Percentiles rank a stretch among this genome's conserved stretches.
These are phyloP conservation scores for Hyperopisus bebe DNA, from an alignment of 2,113 vertebrate species.

Conservation along the genomic window DNA sequence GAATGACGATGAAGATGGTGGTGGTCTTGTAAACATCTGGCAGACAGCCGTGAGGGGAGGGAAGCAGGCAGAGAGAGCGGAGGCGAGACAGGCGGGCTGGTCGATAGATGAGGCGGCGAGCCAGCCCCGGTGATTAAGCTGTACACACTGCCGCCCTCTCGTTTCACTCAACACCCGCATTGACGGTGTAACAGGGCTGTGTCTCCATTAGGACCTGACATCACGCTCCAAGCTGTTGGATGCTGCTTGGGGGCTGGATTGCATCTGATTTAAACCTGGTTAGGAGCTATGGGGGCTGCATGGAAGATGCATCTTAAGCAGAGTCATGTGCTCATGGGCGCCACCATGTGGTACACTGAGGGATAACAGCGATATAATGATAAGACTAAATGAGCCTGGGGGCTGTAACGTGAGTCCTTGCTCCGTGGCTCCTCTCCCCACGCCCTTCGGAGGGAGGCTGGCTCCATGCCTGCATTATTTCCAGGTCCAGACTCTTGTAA, in stretches of 20 bases:
- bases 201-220: neutral
- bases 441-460: neutral
- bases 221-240: neutral
- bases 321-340: neutral
- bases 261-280: neutral
- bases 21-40: neutral
- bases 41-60: neutral
- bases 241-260: neutral
- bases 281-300: neutral
- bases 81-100: neutral
- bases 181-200: neutral
- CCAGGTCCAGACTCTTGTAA: neutral
- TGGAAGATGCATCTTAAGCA: neutral
- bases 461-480: neutral
- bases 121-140: neutral
- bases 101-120: neutral
- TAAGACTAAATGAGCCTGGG: neutral
- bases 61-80: neutral
- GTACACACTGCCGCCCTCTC: neutral
- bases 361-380: neutral
- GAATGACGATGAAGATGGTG: neutral
- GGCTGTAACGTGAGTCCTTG: neutral
- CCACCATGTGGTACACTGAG: neutral
- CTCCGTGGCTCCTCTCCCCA: neutral
- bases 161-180: neutral